A percentile compares a stretch with the other conserved stretches of the same genome.
These are phyloP conservation scores for Lithophane leautieri DNA, from an alignment of 2,888 invertebrate genomes.

Conservation along the genomic window DNA sequence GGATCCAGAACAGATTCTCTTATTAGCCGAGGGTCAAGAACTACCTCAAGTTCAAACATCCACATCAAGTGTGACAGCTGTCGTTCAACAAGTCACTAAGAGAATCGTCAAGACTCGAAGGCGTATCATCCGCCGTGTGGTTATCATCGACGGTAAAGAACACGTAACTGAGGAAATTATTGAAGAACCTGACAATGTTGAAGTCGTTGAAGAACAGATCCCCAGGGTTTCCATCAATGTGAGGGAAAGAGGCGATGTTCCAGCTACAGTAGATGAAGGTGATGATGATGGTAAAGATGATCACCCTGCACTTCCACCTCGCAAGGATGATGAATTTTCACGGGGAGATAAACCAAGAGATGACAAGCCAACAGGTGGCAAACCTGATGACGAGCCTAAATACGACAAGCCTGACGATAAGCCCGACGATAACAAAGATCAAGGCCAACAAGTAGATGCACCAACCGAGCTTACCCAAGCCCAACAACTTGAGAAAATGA, in stretches of 20 bases:
- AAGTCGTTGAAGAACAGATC: slow-evolving; percentile 93
- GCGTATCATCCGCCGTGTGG: slow-evolving; percentile 94
- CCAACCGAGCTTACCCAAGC: slow-evolving; percentile 61
- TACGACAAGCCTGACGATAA: slow-evolving; percentile 58
- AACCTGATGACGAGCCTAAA: slow-evolving; percentile 59
- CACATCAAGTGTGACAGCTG: slow-evolving; percentile 94
- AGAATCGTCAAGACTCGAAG: slow-evolving; percentile 94
- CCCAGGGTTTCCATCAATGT: slow-evolving; percentile 93
- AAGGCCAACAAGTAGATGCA: slow-evolving; percentile 46
- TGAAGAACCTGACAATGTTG: slow-evolving; percentile 95
- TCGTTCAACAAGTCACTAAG: slow-evolving; percentile 95
- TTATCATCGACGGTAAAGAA: slow-evolving; percentile 95
- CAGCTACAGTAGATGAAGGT: slow-evolving; percentile 76
- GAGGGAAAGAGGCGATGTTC: slow-evolving; percentile 89
- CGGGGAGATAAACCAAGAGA: slow-evolving; percentile 44
- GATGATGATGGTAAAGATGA: slow-evolving; percentile 75
- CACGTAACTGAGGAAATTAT: slow-evolving; percentile 95
- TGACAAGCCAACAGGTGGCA: slow-evolving; percentile 51
- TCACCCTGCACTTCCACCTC: slow-evolving; percentile 69
- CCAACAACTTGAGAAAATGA: slow-evolving; percentile 69
- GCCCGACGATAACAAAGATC: slow-evolving; percentile 52
- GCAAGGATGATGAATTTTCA: slow-evolving; percentile 55
- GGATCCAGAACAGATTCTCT: slow-evolving; percentile 87
- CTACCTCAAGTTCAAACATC: slow-evolving; percentile 90
- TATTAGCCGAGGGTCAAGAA: slow-evolving; percentile 82